Base-by-base conservation (phyloP, 2,113 vertebrate genomes). In the Gallinago media region DNA sequence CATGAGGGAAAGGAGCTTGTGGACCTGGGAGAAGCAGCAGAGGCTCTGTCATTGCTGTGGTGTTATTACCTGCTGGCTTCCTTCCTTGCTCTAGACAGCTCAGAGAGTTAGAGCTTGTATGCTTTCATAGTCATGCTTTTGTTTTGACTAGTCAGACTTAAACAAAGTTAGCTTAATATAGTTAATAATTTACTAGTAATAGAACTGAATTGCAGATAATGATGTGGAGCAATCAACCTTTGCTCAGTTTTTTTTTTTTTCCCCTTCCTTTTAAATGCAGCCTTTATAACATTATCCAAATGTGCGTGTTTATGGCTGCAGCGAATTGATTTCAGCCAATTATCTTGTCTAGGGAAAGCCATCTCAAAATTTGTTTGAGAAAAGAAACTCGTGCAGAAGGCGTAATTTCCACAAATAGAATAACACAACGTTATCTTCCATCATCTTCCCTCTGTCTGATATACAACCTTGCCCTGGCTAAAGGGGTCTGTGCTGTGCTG, bases 181-280 rank as follows among this genome's bases (percentile, higher is more conserved):
- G 82, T 96, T 96, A 97, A 97, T 95, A 86, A 94, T 94, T 95
- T 68, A 62, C 95, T 89, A 61, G 76, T 76, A 91, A 89, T 88
- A 76, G 68, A 93, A 89, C 32, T 46, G 72, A 90, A 80, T 91
- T 95, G 46, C 46, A 92, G 83, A 34, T 75, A 96, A 68, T 75
- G 70, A 88, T 72, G 50, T 36, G 55, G 74, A 91, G 22, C 91
- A 96, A 91, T 95, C 91, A 97, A 89, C 82, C 61, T 91, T 90
- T 76, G 58, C 44, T 91, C 72, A 42, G 4, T 7, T 22, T 31
- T 21, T 20, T 21, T 50, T 42, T 49, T 8, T n/a, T 12, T 8
- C 21, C 25, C 6, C 12, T 73, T 71, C 26, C n/a, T 74, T 95
- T 81, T 74, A 90, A 95, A 88, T 15, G 29, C 63, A 90, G 26